phyloP scores from a whole-genome alignment of 2,113 vertebrate genomes.

The Eulacestoma nigropectus region DNA sequence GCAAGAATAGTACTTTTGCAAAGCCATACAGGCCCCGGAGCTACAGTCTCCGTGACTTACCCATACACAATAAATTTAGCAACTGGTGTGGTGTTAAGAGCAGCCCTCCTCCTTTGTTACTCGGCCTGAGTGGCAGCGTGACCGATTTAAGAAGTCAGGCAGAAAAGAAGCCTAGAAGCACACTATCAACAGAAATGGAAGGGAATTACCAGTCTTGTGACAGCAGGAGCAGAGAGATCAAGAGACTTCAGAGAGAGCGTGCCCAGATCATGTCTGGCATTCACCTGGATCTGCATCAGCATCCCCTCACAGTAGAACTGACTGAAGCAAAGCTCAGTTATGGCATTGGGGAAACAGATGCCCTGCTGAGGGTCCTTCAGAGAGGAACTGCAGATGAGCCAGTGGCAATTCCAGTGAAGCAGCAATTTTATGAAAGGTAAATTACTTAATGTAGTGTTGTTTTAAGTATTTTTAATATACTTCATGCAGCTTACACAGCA shows the following conservation, averaged over 20 bases:
- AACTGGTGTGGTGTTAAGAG: slow-evolving; percentile 84
- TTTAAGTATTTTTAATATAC: not conserved
- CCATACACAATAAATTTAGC: slow-evolving; percentile 88
- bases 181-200: not conserved
- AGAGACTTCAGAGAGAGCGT: slow-evolving; percentile 75
- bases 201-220: slow-evolving; percentile 4
- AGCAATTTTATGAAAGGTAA: slow-evolving; percentile 81
- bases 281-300: slow-evolving; percentile 76
- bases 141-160: not conserved
- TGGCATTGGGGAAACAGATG: slow-evolving; percentile 84
- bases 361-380: slow-evolving; percentile 82
- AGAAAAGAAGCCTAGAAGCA: not conserved
- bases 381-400: slow-evolving; percentile 66
- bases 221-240: slow-evolving; percentile 72
- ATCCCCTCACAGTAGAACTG: slow-evolving; percentile 85
- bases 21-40: not conserved
- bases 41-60: slow-evolving; percentile 70
- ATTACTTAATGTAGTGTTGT: not conserved
- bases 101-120: not conserved
- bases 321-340: slow-evolving; percentile 88
- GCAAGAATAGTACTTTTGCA: slow-evolving; percentile 33
- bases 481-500: not conserved
- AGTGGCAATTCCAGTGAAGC: slow-evolving; percentile 53
- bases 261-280: slow-evolving; percentile 82
- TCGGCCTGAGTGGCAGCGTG: not conserved